Percentiles rank a stretch among this genome's conserved stretches.
Conservation (phyloP, 2,113 vertebrate genomes). For the Odontesthes bonariensis region DNA sequence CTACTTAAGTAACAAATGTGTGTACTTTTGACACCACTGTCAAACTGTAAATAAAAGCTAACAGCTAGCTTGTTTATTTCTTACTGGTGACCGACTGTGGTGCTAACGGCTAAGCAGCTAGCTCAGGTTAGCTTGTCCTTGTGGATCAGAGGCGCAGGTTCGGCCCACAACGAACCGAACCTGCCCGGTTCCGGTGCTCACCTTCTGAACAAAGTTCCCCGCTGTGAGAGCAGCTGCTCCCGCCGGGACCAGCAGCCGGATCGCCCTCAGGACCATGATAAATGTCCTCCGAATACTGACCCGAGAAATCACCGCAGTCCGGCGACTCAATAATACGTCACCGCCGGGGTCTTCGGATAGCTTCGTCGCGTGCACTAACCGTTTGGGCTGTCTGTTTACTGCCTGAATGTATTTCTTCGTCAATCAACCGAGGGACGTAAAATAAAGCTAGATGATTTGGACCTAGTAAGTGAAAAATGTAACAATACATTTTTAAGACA, state of each 20-base stretch:
- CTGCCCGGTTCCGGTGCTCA: constrained; percentile 9
- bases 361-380: constrained; percentile 15
- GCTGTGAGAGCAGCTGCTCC: constrained; percentile 51
- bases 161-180: rapidly evolving
- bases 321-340: constrained; percentile 52
- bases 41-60: no score
- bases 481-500: no score
- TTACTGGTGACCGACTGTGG: background rate
- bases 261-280: constrained; percentile 75
- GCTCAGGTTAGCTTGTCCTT: constrained; percentile 71
- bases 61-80: background rate
- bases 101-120: background rate
- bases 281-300: constrained; percentile 54
- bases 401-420: constrained; percentile 24
- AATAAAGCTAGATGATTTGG: no score
- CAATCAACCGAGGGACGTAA: no score
- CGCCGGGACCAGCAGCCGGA: constrained; percentile 65
- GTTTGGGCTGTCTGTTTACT: rapidly evolving
- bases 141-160: background rate
- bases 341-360: background rate
- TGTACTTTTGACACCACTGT: no score
- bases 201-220: constrained; percentile 56
- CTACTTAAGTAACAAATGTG: no score
- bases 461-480: no score
- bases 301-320: constrained; percentile 19